A percentile compares a stretch with the other conserved stretches of the same genome.
phyloP scores from a whole-genome alignment of 2,888 invertebrate species.

The Mactromeris polynyma region DNA sequence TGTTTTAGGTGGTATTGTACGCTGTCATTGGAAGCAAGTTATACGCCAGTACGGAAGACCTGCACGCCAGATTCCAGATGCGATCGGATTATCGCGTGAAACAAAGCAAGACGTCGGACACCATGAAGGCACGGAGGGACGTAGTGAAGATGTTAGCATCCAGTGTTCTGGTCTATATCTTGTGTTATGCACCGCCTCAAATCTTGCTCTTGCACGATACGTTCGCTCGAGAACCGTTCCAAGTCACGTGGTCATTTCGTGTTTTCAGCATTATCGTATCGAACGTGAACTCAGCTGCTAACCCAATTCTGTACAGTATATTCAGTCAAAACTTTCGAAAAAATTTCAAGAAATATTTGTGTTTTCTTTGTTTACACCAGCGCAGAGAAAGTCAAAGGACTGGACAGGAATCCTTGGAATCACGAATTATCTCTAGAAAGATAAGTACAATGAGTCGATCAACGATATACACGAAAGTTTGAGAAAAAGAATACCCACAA shows the following conservation, averaged over 20 bases:
- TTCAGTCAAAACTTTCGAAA: slow-evolving; percentile 87
- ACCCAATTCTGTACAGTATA: slow-evolving; percentile 87
- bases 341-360: slow-evolving; percentile 81
- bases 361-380: slow-evolving; percentile 73
- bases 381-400: slow-evolving; percentile 73
- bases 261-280: slow-evolving; percentile 86
- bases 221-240: slow-evolving; percentile 79
- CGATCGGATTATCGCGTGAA: slow-evolving; percentile 74
- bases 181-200: slow-evolving; percentile 88
- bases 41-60: slow-evolving; percentile 83
- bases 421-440: slow-evolving; percentile 73
- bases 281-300: slow-evolving; percentile 87
- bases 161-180: slow-evolving; percentile 88
- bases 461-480: slow-evolving; percentile 71
- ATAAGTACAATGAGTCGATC: slow-evolving; percentile 72
- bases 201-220: slow-evolving; percentile 85
- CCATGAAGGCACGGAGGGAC: slow-evolving; percentile 85
- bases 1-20: slow-evolving; percentile 84
- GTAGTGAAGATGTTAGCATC: slow-evolving; percentile 88
- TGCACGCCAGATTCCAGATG: slow-evolving; percentile 80
- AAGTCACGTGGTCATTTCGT: slow-evolving; percentile 84
- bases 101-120: slow-evolving; percentile 80
- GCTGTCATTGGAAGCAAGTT: slow-evolving; percentile 83
- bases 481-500: no score
- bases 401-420: slow-evolving; percentile 78